Evolutionary conservation across 2,797 vertebrate genomes (phyloP), one percentile per base, ranked within the genome.

Genomic region (Urophycis tenuis): DNA sequence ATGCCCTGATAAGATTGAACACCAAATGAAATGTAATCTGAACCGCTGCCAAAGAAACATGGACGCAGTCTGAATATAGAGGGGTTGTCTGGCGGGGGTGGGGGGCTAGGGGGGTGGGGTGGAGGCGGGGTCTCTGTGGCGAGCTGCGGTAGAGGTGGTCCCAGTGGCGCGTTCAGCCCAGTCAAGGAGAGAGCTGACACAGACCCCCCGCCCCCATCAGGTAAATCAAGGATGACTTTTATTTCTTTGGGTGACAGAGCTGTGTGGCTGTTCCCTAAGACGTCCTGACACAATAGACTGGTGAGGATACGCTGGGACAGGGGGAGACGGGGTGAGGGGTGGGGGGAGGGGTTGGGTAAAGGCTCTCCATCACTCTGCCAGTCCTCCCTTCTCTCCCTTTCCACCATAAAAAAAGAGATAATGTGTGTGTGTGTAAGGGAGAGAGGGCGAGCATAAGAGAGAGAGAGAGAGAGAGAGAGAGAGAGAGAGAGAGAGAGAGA

Each of bases 221-320:
- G 86, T 90, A 91, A 93, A 94, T 92, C 87, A 89, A 89, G 78
- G 81, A 73, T 90, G 92, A 92, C 90, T 92, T 91, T 91, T 92
- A 91, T 92, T 90, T 91, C 87, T 89, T 73, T 78, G 81, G 87
- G 89, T 90, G 90, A 90, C 76, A 80, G 85, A 89, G 81, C 83
- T 81, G 80, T 35, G 71, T 77, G 79, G 79, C 74, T 82, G 85
- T 85, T 67, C 75, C 79, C 88, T 78, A 84, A 91, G 86, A 85
- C 39, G 64, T 89, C 84, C 83, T 85, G 87, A 86, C 83, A 82
- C 73, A 76, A 79, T 74, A 77, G 78, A 71, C 45, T 33, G 32
- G 74, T 70, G 84, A 77, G 22, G 32, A 81, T 81, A 77, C 84
- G 85, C 74, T 75, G 75, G 78, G 81, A 78, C 72, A 41, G 74